Percentiles rank a stretch among this genome's conserved stretches.
Conservation (phyloP, 2,797 vertebrate species). For the Tadarida brasiliensis region DNA sequence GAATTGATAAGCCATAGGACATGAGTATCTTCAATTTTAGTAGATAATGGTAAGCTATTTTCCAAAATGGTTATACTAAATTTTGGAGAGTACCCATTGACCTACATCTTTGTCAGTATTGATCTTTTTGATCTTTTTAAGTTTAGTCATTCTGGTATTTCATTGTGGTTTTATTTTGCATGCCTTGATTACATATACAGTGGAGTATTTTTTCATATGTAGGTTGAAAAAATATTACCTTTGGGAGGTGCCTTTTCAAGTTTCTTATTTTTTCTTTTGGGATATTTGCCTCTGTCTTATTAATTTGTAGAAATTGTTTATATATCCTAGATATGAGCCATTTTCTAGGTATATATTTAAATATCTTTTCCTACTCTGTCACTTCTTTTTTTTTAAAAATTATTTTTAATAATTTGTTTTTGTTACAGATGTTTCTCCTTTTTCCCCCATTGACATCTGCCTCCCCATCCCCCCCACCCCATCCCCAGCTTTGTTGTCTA, state of each 20-base stretch:
- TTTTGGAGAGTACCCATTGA: not conserved
- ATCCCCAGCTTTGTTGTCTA: too few relatives aligned
- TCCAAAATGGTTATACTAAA: not conserved
- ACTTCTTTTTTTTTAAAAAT: not conserved
- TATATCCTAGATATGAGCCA: not conserved
- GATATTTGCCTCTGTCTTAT: not conserved
- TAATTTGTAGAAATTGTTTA: not conserved
- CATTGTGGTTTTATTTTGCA: not conserved
- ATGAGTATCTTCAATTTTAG: not conserved
- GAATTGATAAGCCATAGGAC: not conserved
- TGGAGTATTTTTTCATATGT: not conserved
- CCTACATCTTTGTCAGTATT: not conserved
- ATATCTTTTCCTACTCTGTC: not conserved
- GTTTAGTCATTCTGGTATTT: not conserved
- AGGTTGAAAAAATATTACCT: not conserved
- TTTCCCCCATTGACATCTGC: too few relatives aligned
- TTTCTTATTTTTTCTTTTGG: not conserved
- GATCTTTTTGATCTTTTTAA: not conserved
- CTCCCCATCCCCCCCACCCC: too few relatives aligned
- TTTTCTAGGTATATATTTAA: not conserved
- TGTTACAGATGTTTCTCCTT: too few relatives aligned
- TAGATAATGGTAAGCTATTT: not conserved
- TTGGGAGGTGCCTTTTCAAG: not conserved
- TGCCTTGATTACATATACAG: not conserved
- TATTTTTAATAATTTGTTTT: too few relatives aligned